These are phyloP conservation scores for Pseudochromis fuscus DNA, from an alignment of 2,797 vertebrate species.

Conservation along the genomic window DNA sequence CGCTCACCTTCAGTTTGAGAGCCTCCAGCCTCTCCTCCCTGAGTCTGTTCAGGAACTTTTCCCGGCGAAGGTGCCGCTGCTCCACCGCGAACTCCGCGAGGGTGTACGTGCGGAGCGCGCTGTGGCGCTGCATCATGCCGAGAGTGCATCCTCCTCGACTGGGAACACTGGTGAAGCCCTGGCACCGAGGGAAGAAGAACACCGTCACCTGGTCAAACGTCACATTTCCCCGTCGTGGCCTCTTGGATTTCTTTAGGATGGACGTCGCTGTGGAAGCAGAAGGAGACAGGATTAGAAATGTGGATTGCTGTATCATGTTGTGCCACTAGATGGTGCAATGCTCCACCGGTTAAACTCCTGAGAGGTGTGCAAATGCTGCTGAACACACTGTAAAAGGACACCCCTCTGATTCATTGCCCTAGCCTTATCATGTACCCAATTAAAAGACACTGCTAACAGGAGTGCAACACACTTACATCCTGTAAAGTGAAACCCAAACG, in stretches of 20 bases:
- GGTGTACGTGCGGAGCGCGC: slow-evolving; percentile 87
- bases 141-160: slow-evolving; percentile 95
- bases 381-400: slow-evolving; percentile 70
- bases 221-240: slow-evolving; percentile 88
- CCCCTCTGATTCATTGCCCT: slow-evolving; percentile 68
- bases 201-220: slow-evolving; percentile 94
- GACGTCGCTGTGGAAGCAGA: slow-evolving; percentile 85
- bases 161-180: slow-evolving; percentile 97
- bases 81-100: slow-evolving; percentile 92
- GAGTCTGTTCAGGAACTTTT: slow-evolving; percentile 90
- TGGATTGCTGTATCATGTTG: background rate
- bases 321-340: slow-evolving; percentile 72
- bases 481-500: slow-evolving; percentile 71
- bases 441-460: slow-evolving; percentile 69
- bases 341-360: slow-evolving; percentile 12
- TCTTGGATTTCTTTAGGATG: slow-evolving; percentile 93
- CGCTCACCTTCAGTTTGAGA: slow-evolving; percentile 89
- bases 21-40: slow-evolving; percentile 93
- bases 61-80: slow-evolving; percentile 86
- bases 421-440: slow-evolving; percentile 72
- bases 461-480: slow-evolving; percentile 68
- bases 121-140: slow-evolving; percentile 94
- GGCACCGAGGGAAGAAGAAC: slow-evolving; percentile 97
- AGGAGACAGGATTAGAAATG: slow-evolving; percentile 24
- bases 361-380: slow-evolving; percentile 30